Conservation (phyloP, 2,888 invertebrate genomes). For the Acleris emargana region DNA sequence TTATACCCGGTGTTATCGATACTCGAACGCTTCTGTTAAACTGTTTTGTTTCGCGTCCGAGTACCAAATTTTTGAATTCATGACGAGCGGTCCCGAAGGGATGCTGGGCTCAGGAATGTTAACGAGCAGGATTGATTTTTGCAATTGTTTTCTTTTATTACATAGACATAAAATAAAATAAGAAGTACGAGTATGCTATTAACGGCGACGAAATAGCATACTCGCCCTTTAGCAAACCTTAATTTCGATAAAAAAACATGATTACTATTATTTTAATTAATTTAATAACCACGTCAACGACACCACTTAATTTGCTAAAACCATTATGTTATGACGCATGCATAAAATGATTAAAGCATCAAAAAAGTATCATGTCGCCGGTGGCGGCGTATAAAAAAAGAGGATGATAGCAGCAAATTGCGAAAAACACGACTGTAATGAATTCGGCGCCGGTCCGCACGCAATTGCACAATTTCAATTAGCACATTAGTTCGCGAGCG, state of each 20-base stretch:
- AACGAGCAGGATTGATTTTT: conserved; percentile 3
- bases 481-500: conserved; percentile 78
- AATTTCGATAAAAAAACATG: background rate
- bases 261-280: conserved; percentile 6
- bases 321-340: conserved; percentile 50
- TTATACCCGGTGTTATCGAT: conserved; percentile 77
- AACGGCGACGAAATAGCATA: no score
- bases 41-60: conserved; percentile 46
- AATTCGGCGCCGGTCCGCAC: conserved; percentile 80
- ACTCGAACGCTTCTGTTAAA: conserved; percentile 60
- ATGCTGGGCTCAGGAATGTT: background rate
- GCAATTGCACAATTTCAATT: conserved; percentile 85
- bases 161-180: no score
- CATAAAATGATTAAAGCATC: conserved; percentile 72
- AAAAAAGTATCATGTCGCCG: conserved; percentile 66
- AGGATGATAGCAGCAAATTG: conserved; percentile 59
- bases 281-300: conserved; percentile 6
- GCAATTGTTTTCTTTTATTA: background rate
- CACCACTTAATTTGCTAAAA: conserved; percentile 53
- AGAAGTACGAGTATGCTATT: no score
- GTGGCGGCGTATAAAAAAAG: conserved; percentile 58
- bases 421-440: conserved; percentile 76
- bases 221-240: background rate
- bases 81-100: conserved; percentile 15
- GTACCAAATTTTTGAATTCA: conserved; percentile 37